Percentiles rank a stretch among this genome's conserved stretches.
phyloP scores from a whole-genome alignment of 1,140 invertebrate genomes.

The Sinella curviseta region DNA sequence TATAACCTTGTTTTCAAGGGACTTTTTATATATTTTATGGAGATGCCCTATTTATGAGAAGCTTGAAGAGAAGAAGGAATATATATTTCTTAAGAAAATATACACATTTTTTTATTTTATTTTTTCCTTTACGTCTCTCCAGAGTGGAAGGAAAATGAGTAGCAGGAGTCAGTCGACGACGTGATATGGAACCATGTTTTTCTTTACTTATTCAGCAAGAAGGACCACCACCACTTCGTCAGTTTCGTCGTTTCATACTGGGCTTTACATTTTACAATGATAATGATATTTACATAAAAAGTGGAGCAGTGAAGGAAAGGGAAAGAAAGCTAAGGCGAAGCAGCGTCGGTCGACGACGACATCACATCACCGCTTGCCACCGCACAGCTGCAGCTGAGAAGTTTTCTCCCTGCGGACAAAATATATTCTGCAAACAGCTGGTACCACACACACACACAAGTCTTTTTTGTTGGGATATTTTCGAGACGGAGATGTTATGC shows the following conservation, averaged over 20 bases:
- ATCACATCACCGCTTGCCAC: neutral
- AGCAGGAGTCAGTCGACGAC: no score
- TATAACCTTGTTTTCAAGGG: no score
- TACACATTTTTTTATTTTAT: no score
- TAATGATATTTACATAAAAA: neutral
- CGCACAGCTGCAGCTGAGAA: neutral
- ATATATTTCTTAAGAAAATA: no score
- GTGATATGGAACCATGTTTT: no score
- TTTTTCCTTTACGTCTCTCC: no score
- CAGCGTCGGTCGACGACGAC: neutral
- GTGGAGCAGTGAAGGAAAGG: neutral
- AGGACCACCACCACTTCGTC: no score
- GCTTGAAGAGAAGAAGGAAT: no score
- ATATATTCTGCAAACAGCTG: slow-evolving; percentile 1
- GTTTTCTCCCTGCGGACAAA: slow-evolving; percentile 3
- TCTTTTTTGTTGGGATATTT: neutral
- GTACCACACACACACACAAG: neutral
- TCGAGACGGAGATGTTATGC: no score
- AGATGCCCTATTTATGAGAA: no score
- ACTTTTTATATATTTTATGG: no score
- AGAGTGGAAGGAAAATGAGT: no score
- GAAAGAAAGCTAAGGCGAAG: neutral
- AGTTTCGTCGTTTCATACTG: neutral
- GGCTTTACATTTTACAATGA: neutral
- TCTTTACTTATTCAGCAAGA: neutral